phyloP scores from a whole-genome alignment of 2,888 invertebrate species.

The Leucophora obtusa region DNA sequence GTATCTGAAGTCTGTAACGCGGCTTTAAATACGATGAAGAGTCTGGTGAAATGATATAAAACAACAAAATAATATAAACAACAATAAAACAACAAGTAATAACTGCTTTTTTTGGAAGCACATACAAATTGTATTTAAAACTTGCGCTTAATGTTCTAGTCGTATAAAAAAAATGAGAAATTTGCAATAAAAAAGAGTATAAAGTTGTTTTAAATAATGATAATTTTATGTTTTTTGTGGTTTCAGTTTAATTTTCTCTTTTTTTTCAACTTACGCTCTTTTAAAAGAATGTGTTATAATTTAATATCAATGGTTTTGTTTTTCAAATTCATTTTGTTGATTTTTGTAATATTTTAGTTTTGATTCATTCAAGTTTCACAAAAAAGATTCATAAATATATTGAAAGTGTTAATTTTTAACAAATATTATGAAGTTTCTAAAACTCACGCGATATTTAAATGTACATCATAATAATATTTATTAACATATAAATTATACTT shows the following conservation, averaged over 20 bases:
- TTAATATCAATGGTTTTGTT: not conserved
- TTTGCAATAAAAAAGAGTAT: not conserved
- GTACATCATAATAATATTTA: not conserved
- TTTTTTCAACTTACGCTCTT: not conserved
- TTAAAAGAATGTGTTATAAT: not conserved
- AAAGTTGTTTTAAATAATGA: not conserved
- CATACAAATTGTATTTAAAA: not conserved
- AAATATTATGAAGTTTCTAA: not conserved
- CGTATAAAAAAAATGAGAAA: not conserved
- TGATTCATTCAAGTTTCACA: not conserved
- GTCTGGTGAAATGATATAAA: conserved; percentile 1
- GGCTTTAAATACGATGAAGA: conserved; percentile 70
- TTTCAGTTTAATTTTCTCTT: not conserved
- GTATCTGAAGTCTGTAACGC: conserved; percentile 70
- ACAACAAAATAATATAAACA: conserved; percentile 54
- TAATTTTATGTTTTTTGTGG: not conserved
- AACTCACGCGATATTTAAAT: not conserved
- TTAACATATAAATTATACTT: not conserved
- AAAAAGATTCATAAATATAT: not conserved
- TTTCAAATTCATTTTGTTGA: not conserved
- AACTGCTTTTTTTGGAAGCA: not conserved
- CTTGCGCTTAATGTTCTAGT: not conserved
- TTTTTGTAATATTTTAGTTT: not conserved
- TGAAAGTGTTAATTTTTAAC: not conserved
- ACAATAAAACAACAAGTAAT: conserved; percentile 26